Conservation (phyloP, 2,113 vertebrate species). For the Leptosomus discolor region DNA sequence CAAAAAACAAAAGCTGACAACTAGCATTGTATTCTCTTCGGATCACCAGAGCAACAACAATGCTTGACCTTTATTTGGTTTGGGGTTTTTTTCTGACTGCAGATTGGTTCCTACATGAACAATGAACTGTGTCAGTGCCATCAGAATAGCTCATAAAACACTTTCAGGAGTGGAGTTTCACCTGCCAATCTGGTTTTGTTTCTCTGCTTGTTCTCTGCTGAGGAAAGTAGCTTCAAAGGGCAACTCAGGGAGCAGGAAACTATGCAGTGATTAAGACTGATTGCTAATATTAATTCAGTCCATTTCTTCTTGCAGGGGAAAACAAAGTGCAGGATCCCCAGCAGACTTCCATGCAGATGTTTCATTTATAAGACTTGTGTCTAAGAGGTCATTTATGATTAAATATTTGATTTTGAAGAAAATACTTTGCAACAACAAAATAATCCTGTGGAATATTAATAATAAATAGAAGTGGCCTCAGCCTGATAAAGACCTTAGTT, state of each 20-base stretch:
- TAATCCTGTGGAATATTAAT: neutral
- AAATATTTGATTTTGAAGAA: constrained; percentile 26
- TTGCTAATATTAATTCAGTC: constrained; percentile 44
- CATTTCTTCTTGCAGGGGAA: neutral
- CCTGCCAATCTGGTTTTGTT: constrained; percentile 44
- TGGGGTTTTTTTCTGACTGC: neutral
- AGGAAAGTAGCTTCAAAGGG: constrained; percentile 35
- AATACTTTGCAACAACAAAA: neutral
- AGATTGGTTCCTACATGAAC: neutral
- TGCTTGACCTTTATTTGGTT: constrained; percentile 21
- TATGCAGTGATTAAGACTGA: constrained; percentile 42
- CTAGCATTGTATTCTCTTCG: neutral
- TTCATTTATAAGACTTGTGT: constrained; percentile 4
- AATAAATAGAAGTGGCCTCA: neutral
- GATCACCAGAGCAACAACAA: constrained; percentile 18
- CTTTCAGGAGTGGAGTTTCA: constrained; percentile 27
- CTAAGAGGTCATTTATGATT: neutral
- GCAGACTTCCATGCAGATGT: neutral
- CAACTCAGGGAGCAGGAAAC: neutral
- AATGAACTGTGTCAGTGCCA: constrained; percentile 1
- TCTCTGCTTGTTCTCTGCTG: neutral
- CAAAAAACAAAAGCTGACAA: neutral
- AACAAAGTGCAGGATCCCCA: constrained; percentile 11
- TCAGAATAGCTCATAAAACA: neutral
- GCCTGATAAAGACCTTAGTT: neutral